Base-by-base conservation (phyloP, 2,888 invertebrate species). In the Melanophora roralis region DNA sequence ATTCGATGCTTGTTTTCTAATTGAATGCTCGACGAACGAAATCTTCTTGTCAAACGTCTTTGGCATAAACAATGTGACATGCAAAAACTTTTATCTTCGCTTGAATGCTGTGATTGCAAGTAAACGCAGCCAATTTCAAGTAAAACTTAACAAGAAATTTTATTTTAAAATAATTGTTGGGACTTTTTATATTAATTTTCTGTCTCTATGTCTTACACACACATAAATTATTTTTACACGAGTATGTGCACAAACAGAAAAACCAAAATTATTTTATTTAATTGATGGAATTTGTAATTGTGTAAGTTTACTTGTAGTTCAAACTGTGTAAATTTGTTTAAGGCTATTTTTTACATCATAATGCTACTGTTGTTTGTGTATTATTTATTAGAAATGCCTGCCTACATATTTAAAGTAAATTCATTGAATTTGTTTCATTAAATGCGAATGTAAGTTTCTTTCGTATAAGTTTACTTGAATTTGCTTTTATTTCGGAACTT, bases 21-120 rank as follows among this genome's bases (percentile, higher is more conserved):
- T 71, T 76, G 76, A 71, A 76, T 65, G 27, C 64, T 49, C 64
- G 36, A 49, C 21, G n/a, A 49, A 12, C 23, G 6, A 21, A 27
- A 71, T 76, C 69, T 69, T 43, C 34, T 65, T 77, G 69, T 77
- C 69, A 69, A 77, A 59, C 43, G 57, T 57, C 69, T 76, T 76
- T 71, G 76, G 59, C 69, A 71, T 51, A 51, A 65, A 8, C 57
- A 71, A 64, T 71, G 36, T 77, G 68, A 71, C 60, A 71, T 23
- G 76, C 34, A 49, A 71, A 77, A 34, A 65, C 49, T 34, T 9
- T 65, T 73, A 19, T 64, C 0, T 38, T 12, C 36, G 19, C 4
- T 0, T 12, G 19, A 11, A 19, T 47, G 14, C 19, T 51, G 1
- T 14, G 21, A 36, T 11, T 23, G 38, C 38, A 45, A 45, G 23